A percentile compares a stretch with the other conserved stretches of the same genome.
Evolutionary conservation across 1,140 invertebrate genomes (phyloP).

Genomic region (Ephestia elutella): DNA sequence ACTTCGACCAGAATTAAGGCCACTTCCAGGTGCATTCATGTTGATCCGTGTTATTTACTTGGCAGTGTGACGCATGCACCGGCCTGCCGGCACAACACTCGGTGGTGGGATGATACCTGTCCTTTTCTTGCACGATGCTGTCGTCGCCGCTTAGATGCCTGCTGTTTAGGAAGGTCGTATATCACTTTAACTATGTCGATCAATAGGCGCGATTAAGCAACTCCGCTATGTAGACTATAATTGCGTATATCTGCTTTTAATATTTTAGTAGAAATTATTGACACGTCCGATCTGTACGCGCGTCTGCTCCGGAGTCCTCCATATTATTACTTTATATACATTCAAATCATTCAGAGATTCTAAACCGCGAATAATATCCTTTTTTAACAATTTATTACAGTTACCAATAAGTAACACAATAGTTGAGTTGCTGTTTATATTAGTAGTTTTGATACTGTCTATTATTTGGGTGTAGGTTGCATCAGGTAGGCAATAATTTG

Average conservation of each 20-base stretch:
- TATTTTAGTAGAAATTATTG: background rate
- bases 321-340: too few relatives aligned
- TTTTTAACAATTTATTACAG: too few relatives aligned
- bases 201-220: background rate
- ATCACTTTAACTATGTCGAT: background rate
- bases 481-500: too few relatives aligned
- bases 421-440: too few relatives aligned
- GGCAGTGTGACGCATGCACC: background rate
- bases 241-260: background rate
- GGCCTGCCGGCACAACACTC: too few relatives aligned
- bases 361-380: too few relatives aligned
- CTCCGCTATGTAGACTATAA: background rate
- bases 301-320: too few relatives aligned
- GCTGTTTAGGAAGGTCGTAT: background rate
- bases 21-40: background rate
- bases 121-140: background rate
- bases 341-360: too few relatives aligned
- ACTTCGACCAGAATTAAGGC: background rate
- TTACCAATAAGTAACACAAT: too few relatives aligned
- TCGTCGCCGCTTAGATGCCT: background rate
- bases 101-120: background rate
- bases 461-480: too few relatives aligned
- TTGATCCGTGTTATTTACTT: background rate
- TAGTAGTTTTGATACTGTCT: too few relatives aligned
- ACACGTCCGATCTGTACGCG: background rate